Conservation (phyloP, 2,797 vertebrate genomes). For the Acridotheres tristis region DNA sequence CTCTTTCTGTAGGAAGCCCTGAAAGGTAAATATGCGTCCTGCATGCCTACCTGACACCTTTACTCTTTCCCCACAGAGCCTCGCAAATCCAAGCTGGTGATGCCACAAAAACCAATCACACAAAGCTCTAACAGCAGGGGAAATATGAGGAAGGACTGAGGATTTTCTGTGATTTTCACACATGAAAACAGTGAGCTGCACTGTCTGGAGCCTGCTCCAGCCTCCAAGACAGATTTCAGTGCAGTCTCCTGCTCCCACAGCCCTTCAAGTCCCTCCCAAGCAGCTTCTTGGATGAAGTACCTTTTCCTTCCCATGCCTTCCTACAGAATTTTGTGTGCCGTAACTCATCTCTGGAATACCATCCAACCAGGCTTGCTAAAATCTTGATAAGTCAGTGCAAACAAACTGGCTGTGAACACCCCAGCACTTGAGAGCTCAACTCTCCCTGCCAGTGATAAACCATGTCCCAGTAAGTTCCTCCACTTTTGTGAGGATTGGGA, state of each 20-base stretch:
- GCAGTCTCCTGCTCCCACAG: background rate
- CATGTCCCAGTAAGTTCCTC: background rate
- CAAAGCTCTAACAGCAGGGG: background rate
- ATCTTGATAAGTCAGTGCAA: background rate
- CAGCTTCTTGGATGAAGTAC: background rate
- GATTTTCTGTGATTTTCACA: background rate
- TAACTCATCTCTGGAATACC: background rate
- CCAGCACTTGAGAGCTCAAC: background rate
- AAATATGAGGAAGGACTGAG: accelerated
- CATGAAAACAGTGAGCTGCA: background rate
- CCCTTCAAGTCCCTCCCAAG: background rate
- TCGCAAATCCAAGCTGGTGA: background rate
- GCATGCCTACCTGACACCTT: background rate
- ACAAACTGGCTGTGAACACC: background rate
- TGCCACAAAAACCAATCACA: background rate
- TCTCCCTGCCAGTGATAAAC: background rate
- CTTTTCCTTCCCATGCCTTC: background rate
- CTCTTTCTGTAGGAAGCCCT: background rate
- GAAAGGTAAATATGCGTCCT: background rate
- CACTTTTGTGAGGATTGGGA: accelerated
- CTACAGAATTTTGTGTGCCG: background rate
- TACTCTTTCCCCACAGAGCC: background rate
- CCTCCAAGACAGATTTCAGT: background rate
- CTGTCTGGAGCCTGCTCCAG: background rate
- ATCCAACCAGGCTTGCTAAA: background rate